A percentile compares a stretch with the other conserved stretches of the same genome.
Conservation (phyloP, 2,797 vertebrate genomes). For the Myotis planiceps region DNA sequence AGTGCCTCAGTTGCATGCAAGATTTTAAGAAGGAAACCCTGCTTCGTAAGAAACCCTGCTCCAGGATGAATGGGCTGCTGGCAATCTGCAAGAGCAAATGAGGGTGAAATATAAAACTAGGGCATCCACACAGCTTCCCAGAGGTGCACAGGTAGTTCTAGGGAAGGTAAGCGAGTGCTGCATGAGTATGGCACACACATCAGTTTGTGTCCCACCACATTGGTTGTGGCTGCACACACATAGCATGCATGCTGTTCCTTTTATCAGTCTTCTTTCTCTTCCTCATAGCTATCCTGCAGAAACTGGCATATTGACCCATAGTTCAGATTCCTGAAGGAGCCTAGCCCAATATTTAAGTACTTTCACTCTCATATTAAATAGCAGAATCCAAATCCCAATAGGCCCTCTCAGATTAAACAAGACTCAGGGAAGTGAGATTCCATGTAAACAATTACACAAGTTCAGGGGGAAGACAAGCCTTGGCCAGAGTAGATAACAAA, state of each 20-base stretch:
- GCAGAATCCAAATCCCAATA: conserved; percentile 9
- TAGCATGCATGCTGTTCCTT: accelerated
- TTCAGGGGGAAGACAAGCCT: not conserved
- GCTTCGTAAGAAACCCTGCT: conserved; percentile 1
- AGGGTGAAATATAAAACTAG: not conserved
- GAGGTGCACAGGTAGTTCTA: not conserved
- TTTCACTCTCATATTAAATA: not conserved
- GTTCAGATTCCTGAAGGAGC: not conserved
- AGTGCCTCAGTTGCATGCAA: not conserved
- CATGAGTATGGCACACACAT: not conserved
- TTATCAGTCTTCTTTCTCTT: not conserved
- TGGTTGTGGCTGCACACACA: not conserved
- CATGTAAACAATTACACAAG: not conserved
- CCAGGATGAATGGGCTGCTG: not conserved
- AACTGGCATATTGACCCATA: not conserved
- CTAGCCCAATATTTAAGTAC: not conserved
- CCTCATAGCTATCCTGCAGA: not conserved
- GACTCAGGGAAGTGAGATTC: not conserved
- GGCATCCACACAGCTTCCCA: not conserved
- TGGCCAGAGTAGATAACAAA: not conserved
- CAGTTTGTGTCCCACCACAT: too few species aligned
- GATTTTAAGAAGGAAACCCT: conserved; percentile 12
- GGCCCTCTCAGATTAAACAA: not conserved
- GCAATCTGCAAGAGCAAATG: not conserved
- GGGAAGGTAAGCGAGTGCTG: accelerated